A percentile compares a stretch with the other conserved stretches of the same genome.
Evolutionary conservation across 2,888 invertebrate species (phyloP).

Genomic region (Biston betularia): DNA sequence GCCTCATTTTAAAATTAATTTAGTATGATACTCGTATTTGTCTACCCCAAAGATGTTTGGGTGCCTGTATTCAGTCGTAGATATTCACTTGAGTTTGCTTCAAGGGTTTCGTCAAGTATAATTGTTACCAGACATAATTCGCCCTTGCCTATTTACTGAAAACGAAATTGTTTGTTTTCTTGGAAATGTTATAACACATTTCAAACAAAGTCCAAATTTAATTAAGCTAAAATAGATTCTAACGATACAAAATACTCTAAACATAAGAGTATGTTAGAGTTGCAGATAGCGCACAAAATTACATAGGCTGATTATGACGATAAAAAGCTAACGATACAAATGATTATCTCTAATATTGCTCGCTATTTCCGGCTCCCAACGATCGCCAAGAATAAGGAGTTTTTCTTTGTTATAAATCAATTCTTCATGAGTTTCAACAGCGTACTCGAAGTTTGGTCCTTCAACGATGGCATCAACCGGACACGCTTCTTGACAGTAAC

Average conservation of each 20-base stretch:
- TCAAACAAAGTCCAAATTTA: constrained; percentile 25
- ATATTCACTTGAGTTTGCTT: constrained; percentile 20
- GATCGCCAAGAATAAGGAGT: constrained; percentile 97
- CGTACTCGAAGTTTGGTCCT: constrained; percentile 99
- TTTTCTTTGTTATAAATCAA: constrained; percentile 99
- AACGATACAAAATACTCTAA: not conserved
- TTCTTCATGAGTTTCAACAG: constrained; percentile 99
- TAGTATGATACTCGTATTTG: not conserved
- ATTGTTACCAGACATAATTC: constrained; percentile 18
- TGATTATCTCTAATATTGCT: constrained; percentile 90
- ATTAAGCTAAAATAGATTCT: not conserved
- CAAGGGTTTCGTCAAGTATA: constrained; percentile 22
- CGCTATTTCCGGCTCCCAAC: constrained; percentile 99
- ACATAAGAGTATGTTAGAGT: not conserved
- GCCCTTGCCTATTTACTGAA: not conserved
- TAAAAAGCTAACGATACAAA: constrained; percentile 64
- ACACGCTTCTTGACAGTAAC: constrained; percentile 99
- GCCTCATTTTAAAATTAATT: not conserved
- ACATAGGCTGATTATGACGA: constrained; percentile 1
- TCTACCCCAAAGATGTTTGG: not conserved
- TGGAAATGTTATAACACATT: constrained; percentile 22
- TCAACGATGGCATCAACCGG: constrained; percentile 99
- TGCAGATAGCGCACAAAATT: not conserved
- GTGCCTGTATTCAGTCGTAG: constrained; percentile 1
- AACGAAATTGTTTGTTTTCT: constrained; percentile 13